A percentile compares a stretch with the other conserved stretches of the same genome.
Evolutionary conservation across 2,888 invertebrate species (phyloP).

Genomic region (Criorhina ranunculi): DNA sequence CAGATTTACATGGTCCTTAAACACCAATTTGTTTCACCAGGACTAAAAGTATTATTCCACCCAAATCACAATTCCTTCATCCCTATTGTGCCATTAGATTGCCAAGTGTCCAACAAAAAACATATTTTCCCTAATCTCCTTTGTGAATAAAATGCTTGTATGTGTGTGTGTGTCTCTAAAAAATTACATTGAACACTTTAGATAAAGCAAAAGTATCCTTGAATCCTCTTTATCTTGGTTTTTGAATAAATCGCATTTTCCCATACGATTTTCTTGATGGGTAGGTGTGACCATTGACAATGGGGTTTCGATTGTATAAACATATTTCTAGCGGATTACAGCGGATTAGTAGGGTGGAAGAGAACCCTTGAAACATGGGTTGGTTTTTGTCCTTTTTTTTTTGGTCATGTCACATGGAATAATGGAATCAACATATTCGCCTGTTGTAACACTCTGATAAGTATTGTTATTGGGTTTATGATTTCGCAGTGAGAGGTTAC

Average conservation of each 20-base stretch:
- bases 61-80: slow-evolving; percentile 54
- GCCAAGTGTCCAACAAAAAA: slow-evolving; percentile 47
- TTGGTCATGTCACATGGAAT: slow-evolving; percentile 62
- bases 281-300: slow-evolving; percentile 71
- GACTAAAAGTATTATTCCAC: slow-evolving; percentile 58
- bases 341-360: slow-evolving; percentile 60
- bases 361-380: slow-evolving; percentile 23
- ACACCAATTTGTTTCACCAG: slow-evolving; percentile 18
- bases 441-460: slow-evolving; percentile 47
- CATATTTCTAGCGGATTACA: slow-evolving; percentile 70
- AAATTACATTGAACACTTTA: slow-evolving; percentile 68
- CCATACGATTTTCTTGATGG: slow-evolving; percentile 47
- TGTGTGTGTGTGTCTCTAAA: background rate
- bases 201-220: slow-evolving; percentile 59
- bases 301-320: slow-evolving; percentile 69
- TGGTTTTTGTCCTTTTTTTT: slow-evolving; percentile 57
- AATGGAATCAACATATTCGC: slow-evolving; percentile 73
- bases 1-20: slow-evolving; percentile 16
- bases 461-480: slow-evolving; percentile 65
- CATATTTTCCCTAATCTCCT: slow-evolving; percentile 50
- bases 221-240: slow-evolving; percentile 67
- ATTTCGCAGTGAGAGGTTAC: slow-evolving; percentile 41
- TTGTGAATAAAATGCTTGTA: slow-evolving; percentile 32
- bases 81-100: slow-evolving; percentile 45
- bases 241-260: slow-evolving; percentile 74